Base-by-base conservation (phyloP, 2,888 invertebrate species). In the Noctuana brunneofusca region DNA sequence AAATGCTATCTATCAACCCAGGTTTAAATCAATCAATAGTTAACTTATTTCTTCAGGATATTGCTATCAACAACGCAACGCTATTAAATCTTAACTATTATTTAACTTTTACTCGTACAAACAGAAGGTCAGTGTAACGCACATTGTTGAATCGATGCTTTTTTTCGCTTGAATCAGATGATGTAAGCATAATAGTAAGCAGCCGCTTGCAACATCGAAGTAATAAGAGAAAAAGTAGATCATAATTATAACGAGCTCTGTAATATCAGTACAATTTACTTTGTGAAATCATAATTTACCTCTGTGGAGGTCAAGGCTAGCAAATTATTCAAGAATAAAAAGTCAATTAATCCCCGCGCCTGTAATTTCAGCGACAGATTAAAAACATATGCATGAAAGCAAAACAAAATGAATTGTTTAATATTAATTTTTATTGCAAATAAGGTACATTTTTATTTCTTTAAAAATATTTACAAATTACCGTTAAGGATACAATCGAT, bases 231-330 rank as follows among this genome's bases (percentile, higher is more conserved):
- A 60, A 60, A 60, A 60, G 35, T 53, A 11, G 20, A 57, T 57
- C 30, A 46, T 59, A 43, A 53, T 46, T 46, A 60, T 58, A 12
- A 35, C 58, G 32, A 12, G 46, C 49, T 20, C 41, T n/a, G 43
- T 58, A 43, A 48, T 48, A 32, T 43, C 43, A 41, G 38, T 43
- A 24, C 52, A 53, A 59, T 43, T 53, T 53, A 16, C 35, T 60
- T 54, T 60, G 54, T 54, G 60, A 60, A 60, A 60, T 60, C 53
- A 48, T 35, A 35, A 12, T 54, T 46, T 60, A 54, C 57, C 57
- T 57, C 57, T 6, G 16, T 46, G 18, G 60, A 60, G 60, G 46
- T 35, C 60, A 54, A 60, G 60, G 54, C 18, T n/a, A 14, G 24
- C 35, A 54, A 60, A 48, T 60, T 30, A 46, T 54, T 48, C 9